A percentile compares a stretch with the other conserved stretches of the same genome.
Evolutionary conservation across 30 jellyfish, hydroid and myxozoan genomes (phyloP).

Genomic region (Chrysaora quinquecirrha): DNA sequence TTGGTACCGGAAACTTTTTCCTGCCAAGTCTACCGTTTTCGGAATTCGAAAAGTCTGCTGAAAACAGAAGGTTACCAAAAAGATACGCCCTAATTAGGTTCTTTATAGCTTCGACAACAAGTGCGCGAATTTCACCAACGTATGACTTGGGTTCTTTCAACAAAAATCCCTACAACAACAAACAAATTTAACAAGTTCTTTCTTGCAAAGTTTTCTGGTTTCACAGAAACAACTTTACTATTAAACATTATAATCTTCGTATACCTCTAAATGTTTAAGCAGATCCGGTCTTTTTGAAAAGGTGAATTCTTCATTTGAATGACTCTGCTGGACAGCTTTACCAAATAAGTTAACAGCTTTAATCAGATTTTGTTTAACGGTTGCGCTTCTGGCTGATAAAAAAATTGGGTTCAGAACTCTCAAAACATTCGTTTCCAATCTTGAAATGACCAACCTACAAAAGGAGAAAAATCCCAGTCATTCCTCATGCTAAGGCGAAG

Average conservation of each 20-base stretch:
- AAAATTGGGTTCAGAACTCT: slow-evolving; percentile 89
- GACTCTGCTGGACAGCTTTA: slow-evolving; percentile 89
- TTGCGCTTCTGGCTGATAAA: slow-evolving; percentile 66
- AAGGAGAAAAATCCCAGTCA: too few relatives aligned
- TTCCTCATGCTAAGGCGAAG: too few relatives aligned
- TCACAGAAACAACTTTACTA: too few relatives aligned
- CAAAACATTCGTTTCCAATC: slow-evolving; percentile 94
- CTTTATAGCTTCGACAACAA: slow-evolving; percentile 91
- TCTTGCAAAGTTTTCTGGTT: too few relatives aligned
- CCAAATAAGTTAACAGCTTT: slow-evolving; percentile 93
- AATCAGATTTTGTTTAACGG: slow-evolving; percentile 78
- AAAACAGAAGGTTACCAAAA: too few relatives aligned
- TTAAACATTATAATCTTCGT: too few relatives aligned
- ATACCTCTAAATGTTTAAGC: slow-evolving; percentile 87
- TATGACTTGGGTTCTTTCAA: slow-evolving; percentile 73
- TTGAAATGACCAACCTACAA: slow-evolving; percentile 76
- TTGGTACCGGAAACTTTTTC: too few relatives aligned
- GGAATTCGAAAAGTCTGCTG: too few relatives aligned
- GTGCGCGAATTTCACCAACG: slow-evolving; percentile 70
- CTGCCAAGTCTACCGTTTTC: too few relatives aligned
- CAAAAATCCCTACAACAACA: slow-evolving; percentile 75
- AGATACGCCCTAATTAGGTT: slow-evolving; percentile 90
- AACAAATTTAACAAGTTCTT: too few relatives aligned
- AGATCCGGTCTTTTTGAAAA: slow-evolving; percentile 80
- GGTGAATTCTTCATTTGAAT: slow-evolving; percentile 55